Base-by-base conservation (phyloP, 2,113 vertebrate species). In the Pangasianodon gigas region DNA sequence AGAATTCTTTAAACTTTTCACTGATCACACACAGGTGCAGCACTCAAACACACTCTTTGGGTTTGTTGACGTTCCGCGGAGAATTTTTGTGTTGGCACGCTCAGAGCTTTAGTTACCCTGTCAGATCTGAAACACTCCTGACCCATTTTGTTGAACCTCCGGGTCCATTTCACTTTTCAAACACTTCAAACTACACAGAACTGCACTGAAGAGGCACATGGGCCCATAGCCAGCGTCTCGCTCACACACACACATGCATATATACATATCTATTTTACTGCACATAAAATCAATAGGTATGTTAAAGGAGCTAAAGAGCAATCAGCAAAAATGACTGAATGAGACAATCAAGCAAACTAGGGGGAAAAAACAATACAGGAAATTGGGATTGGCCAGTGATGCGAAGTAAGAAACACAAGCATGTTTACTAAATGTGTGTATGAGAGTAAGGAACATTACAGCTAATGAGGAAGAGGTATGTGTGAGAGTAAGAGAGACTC, bases 61-160 rank as follows among this genome's bases (percentile, higher is more conserved):
- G 8, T 58, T 84, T 84, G 54, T 60, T 84, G 81, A 60, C 18
- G 9, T 84, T 84, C 37, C 7, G 19, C 26, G 54, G 18, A 44
- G 82, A 41, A 58, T 41, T 84, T 56, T n/a, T 85, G 1, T 29
- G 4, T 11, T 65, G 44, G 37, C 44, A 85, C 24, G 7, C 44
- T 86, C 85, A 6, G 65, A 37, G 85, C 60, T 54, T 54, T 37
- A 86, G 85, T 71, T 74, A 26, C 67, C 32, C 67, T 87, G 67
- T 56, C 65, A 74, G 60, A 32, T 74, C 46, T 71, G 65, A 52
- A 86, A 37, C n/a, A 74, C 48, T 67, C 48, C 65, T 74, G 67
- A 86, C 82, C 7, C 48, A 0, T 41, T 74, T 54, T 56, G 48
- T 54, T 74, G 82, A 84, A 75, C 29, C 85, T 51, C 18, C 0